A percentile compares a stretch with the other conserved stretches of the same genome.
phyloP scores from a whole-genome alignment of 2,797 vertebrate genomes.

The Notoglanidium macrostoma region DNA sequence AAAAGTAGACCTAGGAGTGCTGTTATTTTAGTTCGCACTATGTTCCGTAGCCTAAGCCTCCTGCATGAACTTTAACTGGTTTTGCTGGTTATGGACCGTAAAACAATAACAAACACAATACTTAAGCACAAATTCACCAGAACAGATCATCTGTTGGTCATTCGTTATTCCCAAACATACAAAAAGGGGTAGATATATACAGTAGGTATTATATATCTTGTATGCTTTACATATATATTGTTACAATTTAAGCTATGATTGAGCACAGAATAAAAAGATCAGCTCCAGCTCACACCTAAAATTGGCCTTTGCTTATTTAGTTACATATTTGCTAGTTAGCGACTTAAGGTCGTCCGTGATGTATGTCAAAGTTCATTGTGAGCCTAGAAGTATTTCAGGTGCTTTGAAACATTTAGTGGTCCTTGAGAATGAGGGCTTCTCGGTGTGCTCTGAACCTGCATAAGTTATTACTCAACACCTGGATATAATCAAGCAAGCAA shows the following conservation, averaged over 20 bases:
- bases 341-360: not conserved
- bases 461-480: conserved; percentile 60
- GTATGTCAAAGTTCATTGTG: conserved; percentile 4
- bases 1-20: not conserved
- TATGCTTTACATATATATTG: no score
- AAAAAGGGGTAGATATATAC: not conserved
- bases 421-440: conserved; percentile 38
- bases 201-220: no score
- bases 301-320: not conserved
- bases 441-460: conserved; percentile 42
- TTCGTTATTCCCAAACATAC: not conserved
- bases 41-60: no score
- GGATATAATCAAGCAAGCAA: conserved; percentile 61
- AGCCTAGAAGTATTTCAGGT: conserved; percentile 31
- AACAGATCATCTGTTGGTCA: not conserved
- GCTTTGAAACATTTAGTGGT: conserved; percentile 38
- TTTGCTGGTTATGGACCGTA: not conserved
- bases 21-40: not conserved
- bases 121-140: not conserved
- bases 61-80: not conserved
- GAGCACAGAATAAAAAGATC: not conserved
- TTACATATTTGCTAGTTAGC: not conserved
- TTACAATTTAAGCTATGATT: not conserved
- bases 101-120: not conserved
- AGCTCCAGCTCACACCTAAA: not conserved